Base-by-base conservation (phyloP, 2,888 invertebrate species). In the Polia nebulosa region DNA sequence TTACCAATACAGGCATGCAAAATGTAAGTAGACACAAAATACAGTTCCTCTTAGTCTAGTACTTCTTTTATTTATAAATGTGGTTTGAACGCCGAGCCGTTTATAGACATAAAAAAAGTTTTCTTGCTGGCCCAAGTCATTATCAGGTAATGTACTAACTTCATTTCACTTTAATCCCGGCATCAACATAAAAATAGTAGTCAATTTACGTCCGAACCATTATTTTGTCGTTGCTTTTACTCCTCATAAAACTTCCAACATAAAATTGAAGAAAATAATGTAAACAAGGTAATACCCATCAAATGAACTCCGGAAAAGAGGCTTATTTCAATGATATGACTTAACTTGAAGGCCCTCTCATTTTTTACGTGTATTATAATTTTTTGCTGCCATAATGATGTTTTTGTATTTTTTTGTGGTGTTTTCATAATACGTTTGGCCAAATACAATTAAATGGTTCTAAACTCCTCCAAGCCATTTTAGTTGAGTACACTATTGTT, bases 151-250 rank as follows among this genome's bases (percentile, higher is more conserved):
- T 56, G 41, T 74, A 17, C 36, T 20, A 29, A 41, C 44, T 80
- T 63, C 34, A 57, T 69, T 63, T 9, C 47, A 20, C 27, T 53
- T 71, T 69, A 75, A 69, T 75, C 63, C 53, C 56, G 22, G 25
- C 63, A 64, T 69, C 56, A 76, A 56, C 80, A 47, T 80, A 52
- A 75, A 78, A 75, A 69, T 75, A 63, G 62, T 75, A 80, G 52
- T 36, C 39, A 80, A 69, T 80, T 75, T 77, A 69, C 52, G 9
- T 77, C 17, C 9, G 32, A 57, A 41, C 52, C 76, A 69, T 79
- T 63, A 80, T 57, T 57, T 34, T 47, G 56, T 45, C 52, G 25
- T 60, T 34, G 52, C 9, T 80, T 68, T 63, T 75, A 69, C 60
- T 57, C 57, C 45, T 34, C 65, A 62, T 70, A 59, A 80, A 78